Conservation (phyloP, 2,888 invertebrate species). For the Nomada hirtipes region DNA sequence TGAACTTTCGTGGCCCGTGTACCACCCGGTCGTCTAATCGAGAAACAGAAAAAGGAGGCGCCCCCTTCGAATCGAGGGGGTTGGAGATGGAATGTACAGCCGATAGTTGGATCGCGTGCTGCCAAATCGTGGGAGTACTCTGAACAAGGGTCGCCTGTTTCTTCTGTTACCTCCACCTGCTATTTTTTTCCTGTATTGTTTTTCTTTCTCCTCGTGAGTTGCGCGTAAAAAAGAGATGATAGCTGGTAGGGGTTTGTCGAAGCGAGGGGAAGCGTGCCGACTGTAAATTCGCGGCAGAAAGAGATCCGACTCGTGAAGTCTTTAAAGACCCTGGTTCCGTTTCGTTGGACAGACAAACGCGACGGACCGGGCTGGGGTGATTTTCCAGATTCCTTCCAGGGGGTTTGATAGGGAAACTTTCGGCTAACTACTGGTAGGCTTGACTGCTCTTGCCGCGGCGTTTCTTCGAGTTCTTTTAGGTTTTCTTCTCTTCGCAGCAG, state of each 20-base stretch:
- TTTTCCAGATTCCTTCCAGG: conserved; percentile 11
- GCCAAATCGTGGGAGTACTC: conserved; percentile 68
- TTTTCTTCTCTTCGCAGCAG: neutral
- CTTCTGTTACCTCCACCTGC: conserved; percentile 34
- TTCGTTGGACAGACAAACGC: conserved; percentile 47
- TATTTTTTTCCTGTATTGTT: conserved; percentile 10
- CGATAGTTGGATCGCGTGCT: conserved; percentile 73
- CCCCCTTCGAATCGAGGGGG: conserved; percentile 5
- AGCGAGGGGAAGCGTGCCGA: conserved; percentile 47
- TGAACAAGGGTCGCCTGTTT: conserved; percentile 61
- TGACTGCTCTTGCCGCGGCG: neutral
- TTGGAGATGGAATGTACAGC: conserved; percentile 44
- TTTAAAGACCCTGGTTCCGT: conserved; percentile 53
- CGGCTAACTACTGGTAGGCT: conserved; percentile 45
- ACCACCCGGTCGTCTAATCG: conserved; percentile 32
- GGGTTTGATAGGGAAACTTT: conserved; percentile 55
- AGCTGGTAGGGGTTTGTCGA: conserved; percentile 15
- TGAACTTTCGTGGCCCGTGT: conserved; percentile 57
- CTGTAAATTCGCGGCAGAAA: conserved; percentile 47
- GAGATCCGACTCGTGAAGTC: conserved; percentile 49
- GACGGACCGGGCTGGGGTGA: conserved; percentile 8
- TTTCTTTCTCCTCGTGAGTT: neutral
- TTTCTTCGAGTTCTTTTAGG: neutral
- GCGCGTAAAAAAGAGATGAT: neutral
- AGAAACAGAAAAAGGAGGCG: conserved; percentile 41